Evolutionary conservation across 2,888 invertebrate species (phyloP).

Genomic region (Norana najaformis): DNA sequence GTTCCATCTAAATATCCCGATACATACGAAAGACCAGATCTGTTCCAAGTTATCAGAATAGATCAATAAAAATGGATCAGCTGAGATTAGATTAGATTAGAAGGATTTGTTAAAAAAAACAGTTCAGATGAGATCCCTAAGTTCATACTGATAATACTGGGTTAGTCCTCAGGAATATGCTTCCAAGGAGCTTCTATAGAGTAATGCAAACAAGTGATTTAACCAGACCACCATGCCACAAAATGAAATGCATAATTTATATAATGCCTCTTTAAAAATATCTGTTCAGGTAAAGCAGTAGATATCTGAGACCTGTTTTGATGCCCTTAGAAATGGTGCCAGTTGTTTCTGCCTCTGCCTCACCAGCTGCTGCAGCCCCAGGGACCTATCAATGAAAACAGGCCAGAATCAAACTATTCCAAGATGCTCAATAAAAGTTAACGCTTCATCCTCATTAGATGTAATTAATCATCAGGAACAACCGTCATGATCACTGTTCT

Average conservation of each 20-base stretch:
- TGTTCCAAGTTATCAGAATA: not conserved
- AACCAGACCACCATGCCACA: not conserved
- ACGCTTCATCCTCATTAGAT: no score
- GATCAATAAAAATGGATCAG: not conserved
- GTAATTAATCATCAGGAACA: not conserved
- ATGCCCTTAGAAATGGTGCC: not conserved
- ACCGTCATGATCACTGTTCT: not conserved
- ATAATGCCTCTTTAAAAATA: not conserved
- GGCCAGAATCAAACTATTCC: not conserved
- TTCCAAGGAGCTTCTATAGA: not conserved
- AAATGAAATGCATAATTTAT: not conserved
- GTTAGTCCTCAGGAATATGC: not conserved
- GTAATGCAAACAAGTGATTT: not conserved
- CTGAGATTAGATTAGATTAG: not conserved
- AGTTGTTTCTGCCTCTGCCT: not conserved
- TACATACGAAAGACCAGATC: not conserved
- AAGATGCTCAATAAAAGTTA: not conserved
- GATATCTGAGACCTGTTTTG: conserved; percentile 1
- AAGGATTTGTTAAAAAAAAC: no score
- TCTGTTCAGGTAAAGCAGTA: not conserved
- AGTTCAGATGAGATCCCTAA: no score
- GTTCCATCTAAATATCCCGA: no score
- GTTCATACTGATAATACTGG: not conserved
- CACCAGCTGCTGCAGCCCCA: no score
- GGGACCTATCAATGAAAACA: not conserved